Percentiles rank a stretch among this genome's conserved stretches.
Conservation (phyloP, 2,113 vertebrate species). For the Pungitius pungitius region DNA sequence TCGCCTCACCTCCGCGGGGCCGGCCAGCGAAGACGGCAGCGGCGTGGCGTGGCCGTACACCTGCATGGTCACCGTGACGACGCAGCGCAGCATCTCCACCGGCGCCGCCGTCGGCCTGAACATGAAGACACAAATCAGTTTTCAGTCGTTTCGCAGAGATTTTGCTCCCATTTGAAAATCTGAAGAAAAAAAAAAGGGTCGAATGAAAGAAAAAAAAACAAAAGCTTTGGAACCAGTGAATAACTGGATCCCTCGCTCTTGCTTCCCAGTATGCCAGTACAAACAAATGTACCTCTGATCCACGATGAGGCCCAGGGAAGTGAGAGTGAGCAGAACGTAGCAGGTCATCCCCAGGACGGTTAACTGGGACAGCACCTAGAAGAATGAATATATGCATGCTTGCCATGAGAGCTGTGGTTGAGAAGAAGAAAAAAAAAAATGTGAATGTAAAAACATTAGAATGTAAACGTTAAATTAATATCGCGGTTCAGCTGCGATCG, state of each 20-base stretch:
- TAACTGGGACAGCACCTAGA: slow-evolving; percentile 79
- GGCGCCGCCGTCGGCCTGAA: slow-evolving; percentile 79
- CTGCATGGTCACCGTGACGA: slow-evolving; percentile 74
- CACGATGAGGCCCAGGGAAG: slow-evolving; percentile 85
- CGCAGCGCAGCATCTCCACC: slow-evolving; percentile 85
- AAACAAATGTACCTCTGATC: slow-evolving; percentile 82
- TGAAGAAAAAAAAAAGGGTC: no score
- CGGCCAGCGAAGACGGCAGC: slow-evolving; percentile 65
- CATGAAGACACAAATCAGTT: slow-evolving; percentile 14
- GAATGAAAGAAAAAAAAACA: no score
- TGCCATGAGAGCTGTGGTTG: slow-evolving; percentile 34
- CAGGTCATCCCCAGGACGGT: slow-evolving; percentile 81
- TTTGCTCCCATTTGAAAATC: no score
- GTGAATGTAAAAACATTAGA: no score
- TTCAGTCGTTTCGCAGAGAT: no score
- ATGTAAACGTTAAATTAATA: slow-evolving; percentile 58
- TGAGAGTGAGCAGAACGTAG: slow-evolving; percentile 89
- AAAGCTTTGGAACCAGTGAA: neutral
- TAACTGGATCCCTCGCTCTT: neutral
- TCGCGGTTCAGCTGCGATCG: slow-evolving; percentile 42
- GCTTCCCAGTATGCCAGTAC: neutral
- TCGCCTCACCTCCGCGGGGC: slow-evolving; percentile 84
- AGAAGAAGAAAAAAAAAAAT: slow-evolving; percentile 22
- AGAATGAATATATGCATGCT: slow-evolving; percentile 18
- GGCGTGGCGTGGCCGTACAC: slow-evolving; percentile 72